A percentile compares a stretch with the other conserved stretches of the same genome.
Evolutionary conservation across 1,140 invertebrate species (phyloP).

Genomic region (Zaprionus inermis): DNA sequence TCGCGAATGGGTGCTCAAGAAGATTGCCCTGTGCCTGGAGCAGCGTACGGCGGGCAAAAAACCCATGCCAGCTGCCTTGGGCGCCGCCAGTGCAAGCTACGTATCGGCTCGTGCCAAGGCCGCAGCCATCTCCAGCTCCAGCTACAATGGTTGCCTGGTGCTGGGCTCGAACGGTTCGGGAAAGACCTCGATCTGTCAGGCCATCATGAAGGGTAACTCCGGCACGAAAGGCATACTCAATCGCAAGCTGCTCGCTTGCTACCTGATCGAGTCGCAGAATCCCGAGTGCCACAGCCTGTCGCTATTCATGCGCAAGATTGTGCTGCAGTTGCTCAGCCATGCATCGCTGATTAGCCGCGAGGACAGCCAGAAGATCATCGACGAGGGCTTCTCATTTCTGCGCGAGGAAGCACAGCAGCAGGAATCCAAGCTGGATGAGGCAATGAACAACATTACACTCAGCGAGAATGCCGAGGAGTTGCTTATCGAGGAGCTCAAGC

Average conservation of each 20-base stretch:
- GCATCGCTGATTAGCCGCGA: constrained; percentile 84
- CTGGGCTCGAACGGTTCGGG: constrained; percentile 89
- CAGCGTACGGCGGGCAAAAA: constrained; percentile 87
- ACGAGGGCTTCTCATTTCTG: constrained; percentile 78
- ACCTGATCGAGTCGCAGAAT: constrained; percentile 88
- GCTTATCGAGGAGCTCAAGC: constrained; percentile 76
- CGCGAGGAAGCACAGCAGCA: constrained; percentile 77
- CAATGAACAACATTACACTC: constrained; percentile 77
- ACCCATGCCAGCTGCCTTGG: constrained; percentile 61
- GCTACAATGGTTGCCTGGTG: constrained; percentile 81
- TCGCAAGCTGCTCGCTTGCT: constrained; percentile 90
- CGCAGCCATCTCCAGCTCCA: constrained; percentile 72
- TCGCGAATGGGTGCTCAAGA: constrained; percentile 97
- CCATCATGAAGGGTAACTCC: constrained; percentile 83
- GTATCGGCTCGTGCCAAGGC: constrained; percentile 72
- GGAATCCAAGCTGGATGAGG: constrained; percentile 78
- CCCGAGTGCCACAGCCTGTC: constrained; percentile 88
- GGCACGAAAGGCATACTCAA: constrained; percentile 86
- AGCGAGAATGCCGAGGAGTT: constrained; percentile 80
- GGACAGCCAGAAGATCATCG: constrained; percentile 74
- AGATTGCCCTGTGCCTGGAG: constrained; percentile 95
- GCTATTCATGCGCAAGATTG: constrained; percentile 93
- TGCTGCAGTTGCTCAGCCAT: constrained; percentile 91
- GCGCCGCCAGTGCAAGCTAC: constrained; percentile 56
- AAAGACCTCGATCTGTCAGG: constrained; percentile 90